Conservation (phyloP, 2,797 vertebrate genomes). For the Enteromius viviparus region DNA sequence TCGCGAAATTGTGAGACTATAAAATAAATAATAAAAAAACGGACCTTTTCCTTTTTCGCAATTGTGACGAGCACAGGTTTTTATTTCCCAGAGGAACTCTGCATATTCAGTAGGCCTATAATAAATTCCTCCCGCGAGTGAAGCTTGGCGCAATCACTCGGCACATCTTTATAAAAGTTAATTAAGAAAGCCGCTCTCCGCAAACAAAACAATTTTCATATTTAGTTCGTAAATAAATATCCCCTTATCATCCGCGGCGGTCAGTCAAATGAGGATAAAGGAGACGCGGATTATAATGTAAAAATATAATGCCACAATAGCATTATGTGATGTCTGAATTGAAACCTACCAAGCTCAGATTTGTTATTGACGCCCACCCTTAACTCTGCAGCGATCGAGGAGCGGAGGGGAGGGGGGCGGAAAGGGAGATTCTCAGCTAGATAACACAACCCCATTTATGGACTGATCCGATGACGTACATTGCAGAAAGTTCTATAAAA, state of each 20-base stretch:
- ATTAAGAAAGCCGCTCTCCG: constrained; percentile 50
- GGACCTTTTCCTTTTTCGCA: constrained; percentile 26
- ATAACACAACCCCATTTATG: constrained; percentile 86
- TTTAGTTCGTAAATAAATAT: constrained; percentile 30
- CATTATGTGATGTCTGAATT: constrained; percentile 71
- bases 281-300: constrained; percentile 54
- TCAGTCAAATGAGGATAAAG: constrained; percentile 51
- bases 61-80: constrained; percentile 28
- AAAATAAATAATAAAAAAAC: background rate
- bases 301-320: constrained; percentile 65
- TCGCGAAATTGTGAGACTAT: background rate
- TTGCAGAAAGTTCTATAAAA: constrained; percentile 89
- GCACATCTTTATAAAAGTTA: constrained; percentile 55
- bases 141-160: constrained; percentile 52
- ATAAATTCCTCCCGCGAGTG: constrained; percentile 52
- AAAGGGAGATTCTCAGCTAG: constrained; percentile 82
- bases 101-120: constrained; percentile 43
- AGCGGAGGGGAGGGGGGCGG: constrained; percentile 65
- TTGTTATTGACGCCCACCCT: constrained; percentile 83
- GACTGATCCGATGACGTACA: constrained; percentile 87
- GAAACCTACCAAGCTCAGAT: constrained; percentile 79
- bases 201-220: constrained; percentile 52
- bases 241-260: constrained; percentile 6
- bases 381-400: constrained; percentile 78
- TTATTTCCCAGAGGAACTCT: constrained; percentile 53